Conservation (phyloP, 2,888 invertebrate species). For the Heteromurus nitidus region DNA sequence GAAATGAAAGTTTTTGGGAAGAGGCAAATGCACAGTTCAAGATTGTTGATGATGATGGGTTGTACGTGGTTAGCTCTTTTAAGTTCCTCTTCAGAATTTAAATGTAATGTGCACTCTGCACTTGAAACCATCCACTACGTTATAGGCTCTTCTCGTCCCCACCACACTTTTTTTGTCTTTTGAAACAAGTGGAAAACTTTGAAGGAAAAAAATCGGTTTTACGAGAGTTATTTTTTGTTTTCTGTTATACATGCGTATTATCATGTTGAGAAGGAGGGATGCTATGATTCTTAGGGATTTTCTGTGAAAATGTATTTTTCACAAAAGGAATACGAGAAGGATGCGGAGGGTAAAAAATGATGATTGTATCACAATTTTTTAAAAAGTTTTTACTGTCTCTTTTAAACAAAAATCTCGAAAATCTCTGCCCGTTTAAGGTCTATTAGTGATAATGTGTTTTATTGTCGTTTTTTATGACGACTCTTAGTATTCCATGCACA, state of each 20-base stretch:
- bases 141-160: neutral
- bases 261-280: constrained; percentile 33
- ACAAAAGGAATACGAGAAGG: neutral
- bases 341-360: too few relatives aligned
- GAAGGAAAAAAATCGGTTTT: neutral
- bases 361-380: too few relatives aligned
- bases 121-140: constrained; percentile 1
- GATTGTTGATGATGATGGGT: constrained; percentile 44
- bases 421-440: constrained; percentile 19
- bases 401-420: constrained; percentile 16
- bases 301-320: neutral
- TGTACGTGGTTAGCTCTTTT: constrained; percentile 36
- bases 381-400: neutral
- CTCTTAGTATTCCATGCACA: too few relatives aligned
- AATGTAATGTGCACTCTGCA: constrained; percentile 28
- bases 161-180: neutral
- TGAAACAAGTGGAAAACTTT: neutral
- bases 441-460: constrained; percentile 42
- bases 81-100: constrained; percentile 46
- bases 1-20: constrained; percentile 31
- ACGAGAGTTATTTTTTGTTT: constrained; percentile 1
- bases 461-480: constrained; percentile 27
- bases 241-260: neutral
- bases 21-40: constrained; percentile 5
- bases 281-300: too few relatives aligned